These are phyloP conservation scores for Tangara arthus DNA, from an alignment of 2,797 vertebrate species.

Conservation along the genomic window DNA sequence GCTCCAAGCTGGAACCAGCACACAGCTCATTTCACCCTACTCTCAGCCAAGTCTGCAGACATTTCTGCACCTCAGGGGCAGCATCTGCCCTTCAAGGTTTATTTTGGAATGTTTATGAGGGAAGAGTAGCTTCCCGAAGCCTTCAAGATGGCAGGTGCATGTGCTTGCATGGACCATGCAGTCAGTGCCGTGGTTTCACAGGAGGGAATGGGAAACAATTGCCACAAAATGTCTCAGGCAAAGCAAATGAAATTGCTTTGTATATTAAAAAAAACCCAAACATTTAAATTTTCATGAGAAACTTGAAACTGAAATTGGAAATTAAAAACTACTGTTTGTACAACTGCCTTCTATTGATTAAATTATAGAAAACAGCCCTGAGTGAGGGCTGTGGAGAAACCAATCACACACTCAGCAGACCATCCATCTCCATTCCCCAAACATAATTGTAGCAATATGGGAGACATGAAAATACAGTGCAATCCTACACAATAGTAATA, in stretches of 20 bases:
- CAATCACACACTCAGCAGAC: neutral
- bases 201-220: neutral
- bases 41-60: neutral
- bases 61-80: neutral
- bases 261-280: neutral
- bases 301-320: slow-evolving; percentile 18
- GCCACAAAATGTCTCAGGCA: neutral
- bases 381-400: neutral
- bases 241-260: neutral
- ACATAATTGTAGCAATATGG: neutral
- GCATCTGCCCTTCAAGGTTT: neutral
- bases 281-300: neutral
- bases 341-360: neutral
- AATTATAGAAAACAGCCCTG: neutral
- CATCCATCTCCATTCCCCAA: neutral
- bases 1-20: neutral
- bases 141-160: accelerated
- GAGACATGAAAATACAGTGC: neutral
- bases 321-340: slow-evolving; percentile 21
- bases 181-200: accelerated
- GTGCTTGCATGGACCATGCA: neutral
- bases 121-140: neutral
- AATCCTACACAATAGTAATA: neutral
- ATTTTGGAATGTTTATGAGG: neutral
- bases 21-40: neutral